Conservation (phyloP, 2,113 vertebrate species). For the Corapipo altera region DNA sequence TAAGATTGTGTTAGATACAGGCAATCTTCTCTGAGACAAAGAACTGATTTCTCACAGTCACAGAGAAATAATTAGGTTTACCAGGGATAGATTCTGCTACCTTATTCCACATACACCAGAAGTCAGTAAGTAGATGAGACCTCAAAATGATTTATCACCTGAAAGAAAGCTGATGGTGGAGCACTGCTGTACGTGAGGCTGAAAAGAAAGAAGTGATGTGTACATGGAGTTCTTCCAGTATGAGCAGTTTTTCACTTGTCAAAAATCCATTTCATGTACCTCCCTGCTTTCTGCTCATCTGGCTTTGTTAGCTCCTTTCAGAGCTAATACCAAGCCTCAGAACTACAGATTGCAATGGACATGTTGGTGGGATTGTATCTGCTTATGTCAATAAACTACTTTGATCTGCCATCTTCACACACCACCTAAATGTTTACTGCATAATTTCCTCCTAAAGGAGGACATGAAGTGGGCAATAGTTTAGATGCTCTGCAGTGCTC, state of each 20-base stretch:
- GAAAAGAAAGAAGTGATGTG: not conserved
- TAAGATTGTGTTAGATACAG: not conserved
- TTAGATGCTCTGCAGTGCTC: not conserved
- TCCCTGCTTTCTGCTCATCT: not conserved
- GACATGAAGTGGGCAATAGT: not conserved
- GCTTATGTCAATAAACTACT: not conserved
- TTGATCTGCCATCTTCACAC: not conserved
- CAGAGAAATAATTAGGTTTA: constrained; percentile 35
- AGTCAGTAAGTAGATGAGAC: constrained; percentile 46
- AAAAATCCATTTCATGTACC: constrained; percentile 6
- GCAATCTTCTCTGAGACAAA: constrained; percentile 38
- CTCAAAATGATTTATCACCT: constrained; percentile 58
- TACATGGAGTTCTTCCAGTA: not conserved
- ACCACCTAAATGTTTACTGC: not conserved
- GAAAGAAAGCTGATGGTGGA: constrained; percentile 4
- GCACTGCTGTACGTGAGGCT: not conserved
- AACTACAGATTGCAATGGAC: not conserved
- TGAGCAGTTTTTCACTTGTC: constrained; percentile 40
- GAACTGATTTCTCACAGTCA: constrained; percentile 43
- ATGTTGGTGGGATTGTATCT: not conserved
- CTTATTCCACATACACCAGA: constrained; percentile 7
- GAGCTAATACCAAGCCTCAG: not conserved
- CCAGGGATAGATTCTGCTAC: constrained; percentile 26
- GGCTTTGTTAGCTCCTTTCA: not conserved
- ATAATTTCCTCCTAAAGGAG: not conserved